Percentiles rank a stretch among this genome's conserved stretches.
Evolutionary conservation across 2,113 vertebrate genomes (phyloP).

Genomic region (Australoheros scitulus): DNA sequence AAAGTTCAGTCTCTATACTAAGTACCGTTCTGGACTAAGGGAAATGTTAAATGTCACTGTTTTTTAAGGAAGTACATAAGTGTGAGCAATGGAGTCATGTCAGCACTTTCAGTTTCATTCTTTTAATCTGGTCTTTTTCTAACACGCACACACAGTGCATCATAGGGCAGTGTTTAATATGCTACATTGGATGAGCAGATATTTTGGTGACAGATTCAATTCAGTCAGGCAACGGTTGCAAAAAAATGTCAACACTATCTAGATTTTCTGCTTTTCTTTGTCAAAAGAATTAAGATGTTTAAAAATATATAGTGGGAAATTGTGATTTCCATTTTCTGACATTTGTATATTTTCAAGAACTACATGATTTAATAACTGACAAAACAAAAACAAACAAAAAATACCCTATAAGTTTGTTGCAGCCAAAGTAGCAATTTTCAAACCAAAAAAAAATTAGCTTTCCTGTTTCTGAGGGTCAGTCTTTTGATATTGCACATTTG

Average conservation of each 20-base stretch:
- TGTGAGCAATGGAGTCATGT: background rate
- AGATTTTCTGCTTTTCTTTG: background rate
- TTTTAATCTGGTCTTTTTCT: background rate
- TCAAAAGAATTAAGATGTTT: background rate
- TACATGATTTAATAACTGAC: background rate
- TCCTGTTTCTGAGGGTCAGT: too few species aligned
- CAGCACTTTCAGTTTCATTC: constrained; percentile 13
- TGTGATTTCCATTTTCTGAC: background rate
- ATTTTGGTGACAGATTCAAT: background rate
- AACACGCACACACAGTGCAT: background rate
- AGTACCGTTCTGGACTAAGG: background rate
- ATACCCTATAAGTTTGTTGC: too few species aligned
- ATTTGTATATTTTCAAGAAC: background rate
- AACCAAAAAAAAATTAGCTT: too few species aligned
- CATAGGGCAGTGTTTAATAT: background rate
- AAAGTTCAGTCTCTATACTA: background rate
- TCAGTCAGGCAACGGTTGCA: background rate
- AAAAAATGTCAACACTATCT: background rate
- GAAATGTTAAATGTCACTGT: background rate
- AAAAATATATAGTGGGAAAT: background rate
- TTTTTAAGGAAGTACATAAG: background rate
- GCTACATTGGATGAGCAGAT: background rate
- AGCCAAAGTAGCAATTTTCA: too few species aligned
- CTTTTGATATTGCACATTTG: too few species aligned
- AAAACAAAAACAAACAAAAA: too few species aligned